Conservation (phyloP, 2,888 invertebrate genomes). For the Diaperis boleti region DNA sequence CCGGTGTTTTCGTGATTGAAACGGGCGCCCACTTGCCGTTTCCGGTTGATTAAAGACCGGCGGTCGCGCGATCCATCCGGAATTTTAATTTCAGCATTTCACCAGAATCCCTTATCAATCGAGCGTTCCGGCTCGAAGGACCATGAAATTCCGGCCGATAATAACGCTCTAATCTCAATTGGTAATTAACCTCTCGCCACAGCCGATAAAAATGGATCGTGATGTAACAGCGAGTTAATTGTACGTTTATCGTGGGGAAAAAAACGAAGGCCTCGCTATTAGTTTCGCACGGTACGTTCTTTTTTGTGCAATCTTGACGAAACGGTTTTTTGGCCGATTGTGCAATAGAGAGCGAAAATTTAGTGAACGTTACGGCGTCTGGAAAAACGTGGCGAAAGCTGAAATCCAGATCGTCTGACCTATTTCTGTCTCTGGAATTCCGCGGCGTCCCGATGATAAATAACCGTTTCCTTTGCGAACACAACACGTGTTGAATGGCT, state of each 20-base stretch:
- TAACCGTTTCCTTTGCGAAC: conserved; percentile 16
- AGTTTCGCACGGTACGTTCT: too few relatives aligned
- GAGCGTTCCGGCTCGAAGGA: too few relatives aligned
- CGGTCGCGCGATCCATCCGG: not conserved
- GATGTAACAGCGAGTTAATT: not conserved
- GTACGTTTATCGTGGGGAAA: not conserved
- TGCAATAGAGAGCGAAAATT: too few relatives aligned
- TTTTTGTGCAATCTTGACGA: too few relatives aligned
- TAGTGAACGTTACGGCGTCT: too few relatives aligned
- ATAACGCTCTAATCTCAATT: too few relatives aligned
- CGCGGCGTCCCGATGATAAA: conserved; percentile 19
- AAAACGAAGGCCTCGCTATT: not conserved
- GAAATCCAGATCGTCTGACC: conserved; percentile 8
- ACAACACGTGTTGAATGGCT: conserved; percentile 9
- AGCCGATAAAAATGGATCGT: conserved; percentile 2
- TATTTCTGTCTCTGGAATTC: conserved; percentile 22
- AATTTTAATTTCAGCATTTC: not conserved
- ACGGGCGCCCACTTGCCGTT: conserved; percentile 30
- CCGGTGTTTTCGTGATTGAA: conserved; percentile 20
- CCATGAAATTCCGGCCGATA: too few relatives aligned
- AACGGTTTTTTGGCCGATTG: too few relatives aligned
- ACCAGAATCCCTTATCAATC: not conserved
- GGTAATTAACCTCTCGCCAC: conserved; percentile 1
- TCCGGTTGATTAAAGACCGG: conserved; percentile 28
- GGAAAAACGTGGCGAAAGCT: not conserved